Evolutionary conservation across 2,113 vertebrate genomes (phyloP).

Genomic region (Agapornis roseicollis): DNA sequence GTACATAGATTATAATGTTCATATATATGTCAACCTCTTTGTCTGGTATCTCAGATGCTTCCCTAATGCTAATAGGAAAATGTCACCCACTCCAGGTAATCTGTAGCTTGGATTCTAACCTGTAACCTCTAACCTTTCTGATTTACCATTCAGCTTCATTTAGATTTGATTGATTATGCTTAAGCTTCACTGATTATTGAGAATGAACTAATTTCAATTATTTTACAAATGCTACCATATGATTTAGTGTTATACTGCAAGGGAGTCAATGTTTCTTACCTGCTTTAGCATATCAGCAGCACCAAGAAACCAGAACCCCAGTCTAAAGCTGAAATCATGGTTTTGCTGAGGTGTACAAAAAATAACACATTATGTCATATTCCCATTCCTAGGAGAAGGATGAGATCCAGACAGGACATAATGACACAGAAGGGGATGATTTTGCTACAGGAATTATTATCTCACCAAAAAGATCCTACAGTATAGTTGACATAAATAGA

Average conservation of each 20-base stretch:
- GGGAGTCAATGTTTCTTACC: background rate
- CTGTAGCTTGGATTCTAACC: background rate
- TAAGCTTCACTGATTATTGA: background rate
- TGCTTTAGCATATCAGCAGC: background rate
- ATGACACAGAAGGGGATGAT: background rate
- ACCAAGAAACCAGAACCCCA: background rate
- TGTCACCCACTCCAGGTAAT: background rate
- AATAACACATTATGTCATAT: background rate
- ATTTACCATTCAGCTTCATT: background rate
- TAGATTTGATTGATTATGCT: background rate
- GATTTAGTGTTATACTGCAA: background rate
- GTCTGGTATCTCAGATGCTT: background rate
- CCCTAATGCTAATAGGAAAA: background rate
- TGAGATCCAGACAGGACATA: background rate
- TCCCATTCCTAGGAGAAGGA: background rate
- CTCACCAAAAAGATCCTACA: fast-evolving
- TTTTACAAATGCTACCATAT: background rate
- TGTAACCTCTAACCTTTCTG: background rate
- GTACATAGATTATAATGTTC: background rate
- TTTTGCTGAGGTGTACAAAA: background rate
- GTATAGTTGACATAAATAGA: background rate
- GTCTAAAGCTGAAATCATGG: background rate
- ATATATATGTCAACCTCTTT: background rate
- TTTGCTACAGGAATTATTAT: background rate
- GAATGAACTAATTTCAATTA: background rate